Conservation (phyloP, 2,797 vertebrate genomes). For the Miichthys miiuy region DNA sequence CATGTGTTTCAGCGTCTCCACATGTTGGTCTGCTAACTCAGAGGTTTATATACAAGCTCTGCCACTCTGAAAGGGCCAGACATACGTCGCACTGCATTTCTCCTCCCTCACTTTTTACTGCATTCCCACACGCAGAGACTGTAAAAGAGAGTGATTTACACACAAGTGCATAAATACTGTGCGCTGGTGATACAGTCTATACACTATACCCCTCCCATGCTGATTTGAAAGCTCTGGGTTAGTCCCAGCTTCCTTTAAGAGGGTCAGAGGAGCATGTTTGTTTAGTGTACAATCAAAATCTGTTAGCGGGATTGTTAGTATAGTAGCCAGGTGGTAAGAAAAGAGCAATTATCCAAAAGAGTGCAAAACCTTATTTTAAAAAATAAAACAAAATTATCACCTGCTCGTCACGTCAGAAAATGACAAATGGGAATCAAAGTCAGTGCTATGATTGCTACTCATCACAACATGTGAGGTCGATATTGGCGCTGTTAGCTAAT, state of each 20-base stretch:
- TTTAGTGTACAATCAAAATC: slow-evolving; percentile 32
- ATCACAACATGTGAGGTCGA: slow-evolving; percentile 31
- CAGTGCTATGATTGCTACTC: background rate
- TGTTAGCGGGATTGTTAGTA: slow-evolving; percentile 31
- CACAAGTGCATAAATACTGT: slow-evolving; percentile 68
- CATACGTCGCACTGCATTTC: slow-evolving; percentile 47
- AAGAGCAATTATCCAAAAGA: slow-evolving; percentile 32
- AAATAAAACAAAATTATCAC: background rate
- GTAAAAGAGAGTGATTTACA: slow-evolving; percentile 77
- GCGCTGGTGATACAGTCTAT: slow-evolving; percentile 44
- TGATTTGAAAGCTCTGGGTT: slow-evolving; percentile 55
- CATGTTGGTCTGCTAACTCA: slow-evolving; percentile 53
- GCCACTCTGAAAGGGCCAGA: slow-evolving; percentile 56
- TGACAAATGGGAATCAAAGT: slow-evolving; percentile 7
- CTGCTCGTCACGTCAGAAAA: slow-evolving; percentile 11
- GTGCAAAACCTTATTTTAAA: background rate
- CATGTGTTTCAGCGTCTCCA: slow-evolving; percentile 53
- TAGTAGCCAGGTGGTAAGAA: slow-evolving; percentile 6
- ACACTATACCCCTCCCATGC: slow-evolving; percentile 27
- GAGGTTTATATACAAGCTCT: slow-evolving; percentile 54
- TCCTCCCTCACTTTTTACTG: slow-evolving; percentile 65
- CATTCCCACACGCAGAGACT: slow-evolving; percentile 74
- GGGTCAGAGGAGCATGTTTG: slow-evolving; percentile 57
- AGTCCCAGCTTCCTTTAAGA: slow-evolving; percentile 35
- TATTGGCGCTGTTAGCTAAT: slow-evolving; percentile 31